Base-by-base conservation (phyloP, 2,888 invertebrate genomes). In the Drosophila fulvimacula region DNA sequence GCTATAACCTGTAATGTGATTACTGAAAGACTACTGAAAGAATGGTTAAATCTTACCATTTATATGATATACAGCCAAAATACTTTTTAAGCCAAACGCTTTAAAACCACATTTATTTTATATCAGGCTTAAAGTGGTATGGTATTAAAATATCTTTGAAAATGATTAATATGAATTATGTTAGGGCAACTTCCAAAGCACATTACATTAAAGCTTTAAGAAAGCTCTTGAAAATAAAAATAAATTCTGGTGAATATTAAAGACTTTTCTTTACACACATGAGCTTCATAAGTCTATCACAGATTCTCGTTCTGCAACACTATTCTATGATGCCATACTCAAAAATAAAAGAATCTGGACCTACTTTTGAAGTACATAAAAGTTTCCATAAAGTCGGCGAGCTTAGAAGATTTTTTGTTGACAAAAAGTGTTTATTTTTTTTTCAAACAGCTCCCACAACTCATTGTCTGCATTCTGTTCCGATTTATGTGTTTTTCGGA, bases 401-500 rank as follows among this genome's bases (percentile, higher is more conserved):
- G 11, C 36, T 34, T n/a, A 34, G 34, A n/a, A 11, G 6, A 17
- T 48, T 21, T 21, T 36, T 5, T 11, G 6, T 36, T 36, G 15
- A 49, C 30, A 19, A 13, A 19, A 15, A 15, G 5, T 30, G 6
- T 24, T 24, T 38, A 0, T 27, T 38, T 10, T 19, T n/a, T 17
- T 7, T 30, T 6, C 10, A 21, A 24, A 24, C 24, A 21, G 42
- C n/a, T 38, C 42, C 21, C 27, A 52, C 11, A 58, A 10, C 13
- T 42, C 5, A 19, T 7, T 49, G 42, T 51, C n/a, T 21, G 49
- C 46, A 57, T 46, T 32, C 21, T 49, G 46, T n/a, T 27, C 21
- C 38, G 44, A 46, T 55, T 27, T 19, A 13, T 24, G 42, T 46
- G 5, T 52, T 41, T 15, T 80, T 52, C 10, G 38, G 62, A 27